A percentile compares a stretch with the other conserved stretches of the same genome.
Evolutionary conservation across 2,888 invertebrate species (phyloP).

Genomic region (Dione juno): DNA sequence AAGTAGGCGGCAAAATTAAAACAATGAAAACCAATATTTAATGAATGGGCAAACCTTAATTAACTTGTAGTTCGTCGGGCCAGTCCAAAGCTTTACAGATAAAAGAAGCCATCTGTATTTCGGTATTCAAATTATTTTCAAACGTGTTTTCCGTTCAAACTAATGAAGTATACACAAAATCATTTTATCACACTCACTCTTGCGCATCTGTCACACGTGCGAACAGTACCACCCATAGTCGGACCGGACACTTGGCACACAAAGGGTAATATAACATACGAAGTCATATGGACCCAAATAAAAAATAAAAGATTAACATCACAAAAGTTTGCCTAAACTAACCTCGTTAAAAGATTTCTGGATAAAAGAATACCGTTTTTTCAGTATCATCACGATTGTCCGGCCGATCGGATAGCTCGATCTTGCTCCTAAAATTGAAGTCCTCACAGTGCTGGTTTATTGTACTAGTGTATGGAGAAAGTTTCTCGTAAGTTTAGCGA

Average conservation of each 20-base stretch:
- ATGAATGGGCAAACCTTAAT: constrained; percentile 83
- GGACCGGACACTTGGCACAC: constrained; percentile 53
- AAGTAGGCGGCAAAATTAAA: constrained; percentile 75
- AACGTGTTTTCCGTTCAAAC: constrained; percentile 77
- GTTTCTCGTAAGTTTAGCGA: constrained; percentile 62
- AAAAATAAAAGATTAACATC: constrained; percentile 76
- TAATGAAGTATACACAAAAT: constrained; percentile 61
- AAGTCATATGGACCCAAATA: constrained; percentile 77
- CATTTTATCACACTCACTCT: constrained; percentile 78
- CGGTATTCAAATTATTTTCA: constrained; percentile 83
- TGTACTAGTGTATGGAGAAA: constrained; percentile 70
- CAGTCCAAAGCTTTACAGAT: constrained; percentile 68
- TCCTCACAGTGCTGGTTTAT: constrained; percentile 54
- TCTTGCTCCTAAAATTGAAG: constrained; percentile 51
- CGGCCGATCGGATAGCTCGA: constrained; percentile 79
- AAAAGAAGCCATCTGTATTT: constrained; percentile 83
- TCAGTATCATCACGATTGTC: constrained; percentile 82
- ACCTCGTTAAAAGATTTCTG: constrained; percentile 83
- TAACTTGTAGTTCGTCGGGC: constrained; percentile 79
- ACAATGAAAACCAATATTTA: constrained; percentile 81
- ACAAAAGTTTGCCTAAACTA: constrained; percentile 84
- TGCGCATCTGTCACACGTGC: constrained; percentile 63
- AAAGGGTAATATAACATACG: constrained; percentile 75
- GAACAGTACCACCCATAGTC: constrained; percentile 72
- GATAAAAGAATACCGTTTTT: constrained; percentile 82